phyloP scores from a whole-genome alignment of 1,140 invertebrate species.

The Phortica variegata region DNA sequence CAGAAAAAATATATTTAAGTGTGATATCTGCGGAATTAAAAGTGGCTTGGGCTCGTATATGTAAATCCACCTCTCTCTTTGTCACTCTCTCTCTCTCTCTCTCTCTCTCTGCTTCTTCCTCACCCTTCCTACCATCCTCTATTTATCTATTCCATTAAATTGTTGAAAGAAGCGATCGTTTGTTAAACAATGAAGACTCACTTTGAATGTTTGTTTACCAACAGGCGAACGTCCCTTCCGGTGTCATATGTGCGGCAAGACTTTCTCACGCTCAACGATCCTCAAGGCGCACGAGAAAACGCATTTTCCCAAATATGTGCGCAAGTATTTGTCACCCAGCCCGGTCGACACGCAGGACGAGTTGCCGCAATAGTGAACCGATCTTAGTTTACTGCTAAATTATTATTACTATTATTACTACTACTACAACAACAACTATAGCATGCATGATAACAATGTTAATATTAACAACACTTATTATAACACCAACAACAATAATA shows the following conservation, averaged over 20 bases:
- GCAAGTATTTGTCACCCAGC: constrained; percentile 81
- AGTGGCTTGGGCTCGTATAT: too few species aligned
- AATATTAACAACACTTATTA: constrained; percentile 27
- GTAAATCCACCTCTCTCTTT: too few species aligned
- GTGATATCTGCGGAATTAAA: too few species aligned
- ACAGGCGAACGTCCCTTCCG: constrained; percentile 81
- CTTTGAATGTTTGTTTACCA: constrained; percentile 5
- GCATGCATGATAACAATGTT: constrained; percentile 38
- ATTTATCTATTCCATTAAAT: too few species aligned
- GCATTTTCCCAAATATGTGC: constrained; percentile 84
- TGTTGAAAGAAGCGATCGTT: too few species aligned
- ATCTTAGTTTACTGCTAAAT: constrained; percentile 58
- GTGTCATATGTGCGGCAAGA: constrained; percentile 84
- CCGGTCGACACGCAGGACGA: constrained; percentile 79
- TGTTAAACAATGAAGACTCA: too few species aligned
- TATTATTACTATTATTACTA: constrained; percentile 57
- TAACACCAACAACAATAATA: constrained; percentile 24
- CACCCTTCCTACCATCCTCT: too few species aligned
- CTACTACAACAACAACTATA: constrained; percentile 53
- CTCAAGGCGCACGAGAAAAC: constrained; percentile 90
- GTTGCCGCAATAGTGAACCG: constrained; percentile 67
- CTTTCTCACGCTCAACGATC: constrained; percentile 85
- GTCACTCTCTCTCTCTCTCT: too few species aligned
- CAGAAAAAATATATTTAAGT: too few species aligned
- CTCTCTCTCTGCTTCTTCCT: too few species aligned